These are phyloP conservation scores for Eristalinus aeneus DNA, from an alignment of 2,888 invertebrate genomes.

Conservation along the genomic window DNA sequence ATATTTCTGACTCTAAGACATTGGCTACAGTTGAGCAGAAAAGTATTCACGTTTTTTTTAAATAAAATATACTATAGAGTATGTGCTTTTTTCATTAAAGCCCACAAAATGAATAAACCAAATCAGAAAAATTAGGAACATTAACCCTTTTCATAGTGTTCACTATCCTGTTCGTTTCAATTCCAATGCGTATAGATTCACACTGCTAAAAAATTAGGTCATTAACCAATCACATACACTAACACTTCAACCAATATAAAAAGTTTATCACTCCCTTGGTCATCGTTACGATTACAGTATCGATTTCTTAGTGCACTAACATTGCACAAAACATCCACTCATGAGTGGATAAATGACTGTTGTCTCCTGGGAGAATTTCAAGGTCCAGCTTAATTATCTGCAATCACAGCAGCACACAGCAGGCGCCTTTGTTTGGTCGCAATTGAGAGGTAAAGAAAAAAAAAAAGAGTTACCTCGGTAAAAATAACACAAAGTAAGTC, in stretches of 20 bases:
- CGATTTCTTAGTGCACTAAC: slow-evolving; percentile 25
- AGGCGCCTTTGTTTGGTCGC: slow-evolving; percentile 17
- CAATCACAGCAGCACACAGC: slow-evolving; percentile 4
- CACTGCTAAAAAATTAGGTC: too few species aligned
- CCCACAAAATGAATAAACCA: too few species aligned
- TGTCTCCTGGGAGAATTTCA: slow-evolving; percentile 24
- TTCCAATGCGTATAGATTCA: too few species aligned
- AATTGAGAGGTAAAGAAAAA: not conserved
- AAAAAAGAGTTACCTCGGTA: slow-evolving; percentile 26
- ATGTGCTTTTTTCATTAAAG: too few species aligned
- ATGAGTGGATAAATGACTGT: not conserved
- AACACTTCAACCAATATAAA: not conserved
- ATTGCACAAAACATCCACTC: not conserved
- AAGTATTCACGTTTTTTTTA: too few species aligned
- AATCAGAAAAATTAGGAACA: too few species aligned
- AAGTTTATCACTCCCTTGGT: not conserved
- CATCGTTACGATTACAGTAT: not conserved
- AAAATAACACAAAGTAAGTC: slow-evolving; percentile 40
- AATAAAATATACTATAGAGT: too few species aligned
- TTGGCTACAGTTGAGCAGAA: too few species aligned
- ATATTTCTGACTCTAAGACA: too few species aligned
- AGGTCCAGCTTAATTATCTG: slow-evolving; percentile 41
- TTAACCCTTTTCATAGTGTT: too few species aligned
- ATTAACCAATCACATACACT: too few species aligned
- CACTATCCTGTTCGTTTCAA: too few species aligned